Evolutionary conservation across 2,888 invertebrate genomes (phyloP).

Genomic region (Nomada ruficornis): DNA sequence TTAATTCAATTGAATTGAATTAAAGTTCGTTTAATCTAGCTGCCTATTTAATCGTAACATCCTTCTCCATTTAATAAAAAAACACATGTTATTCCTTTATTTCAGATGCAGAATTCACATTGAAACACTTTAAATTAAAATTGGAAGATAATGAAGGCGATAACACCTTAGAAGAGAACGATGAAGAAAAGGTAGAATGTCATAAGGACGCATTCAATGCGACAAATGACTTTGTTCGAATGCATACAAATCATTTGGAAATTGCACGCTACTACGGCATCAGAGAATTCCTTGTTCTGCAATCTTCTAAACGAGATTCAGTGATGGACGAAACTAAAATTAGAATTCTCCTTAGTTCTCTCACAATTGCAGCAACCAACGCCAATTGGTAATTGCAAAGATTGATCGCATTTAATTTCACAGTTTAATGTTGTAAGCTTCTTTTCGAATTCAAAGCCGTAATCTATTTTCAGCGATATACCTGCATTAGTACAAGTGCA

Average conservation of each 20-base stretch:
- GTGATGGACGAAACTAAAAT: conserved; percentile 90
- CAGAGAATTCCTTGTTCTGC: conserved; percentile 92
- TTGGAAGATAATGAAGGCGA: conserved; percentile 67
- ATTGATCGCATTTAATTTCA: neutral
- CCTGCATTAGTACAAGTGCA: conserved; percentile 95
- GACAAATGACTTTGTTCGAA: conserved; percentile 87
- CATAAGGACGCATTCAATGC: conserved; percentile 85
- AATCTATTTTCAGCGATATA: conserved; percentile 86
- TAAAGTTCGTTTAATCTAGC: neutral
- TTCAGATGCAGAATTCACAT: conserved; percentile 80
- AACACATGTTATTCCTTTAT: neutral
- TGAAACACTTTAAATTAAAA: conserved; percentile 81
- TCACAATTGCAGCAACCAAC: conserved; percentile 93
- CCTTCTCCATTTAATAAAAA: neutral
- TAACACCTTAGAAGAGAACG: conserved; percentile 69
- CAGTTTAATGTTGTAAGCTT: neutral
- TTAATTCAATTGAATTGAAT: neutral
- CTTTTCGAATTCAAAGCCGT: neutral
- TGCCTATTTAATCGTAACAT: neutral
- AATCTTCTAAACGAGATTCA: conserved; percentile 86
- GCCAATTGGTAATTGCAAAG: conserved; percentile 87
- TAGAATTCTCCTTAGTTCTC: conserved; percentile 92
- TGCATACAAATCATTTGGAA: conserved; percentile 83
- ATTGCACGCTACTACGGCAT: conserved; percentile 92
- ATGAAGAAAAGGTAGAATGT: conserved; percentile 79